These are phyloP conservation scores for Cheilosia scutellata DNA, from an alignment of 2,888 invertebrate species.

Conservation along the genomic window DNA sequence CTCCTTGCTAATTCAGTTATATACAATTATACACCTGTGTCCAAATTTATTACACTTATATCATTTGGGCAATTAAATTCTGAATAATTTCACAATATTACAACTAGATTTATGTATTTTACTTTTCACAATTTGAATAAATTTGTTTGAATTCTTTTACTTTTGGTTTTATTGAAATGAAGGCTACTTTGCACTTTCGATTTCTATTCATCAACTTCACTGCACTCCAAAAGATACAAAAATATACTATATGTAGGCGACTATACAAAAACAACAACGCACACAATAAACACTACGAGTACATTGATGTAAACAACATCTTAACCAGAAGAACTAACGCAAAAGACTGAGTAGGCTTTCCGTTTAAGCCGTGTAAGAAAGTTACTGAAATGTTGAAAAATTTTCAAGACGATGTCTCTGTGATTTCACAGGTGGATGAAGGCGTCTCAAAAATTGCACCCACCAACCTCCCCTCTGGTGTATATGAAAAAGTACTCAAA, in stretches of 20 bases:
- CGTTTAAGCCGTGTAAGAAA: constrained; percentile 59
- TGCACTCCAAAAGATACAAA: constrained; percentile 20
- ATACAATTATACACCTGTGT: too few species aligned
- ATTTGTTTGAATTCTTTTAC: constrained; percentile 4
- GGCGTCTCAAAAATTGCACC: constrained; percentile 68
- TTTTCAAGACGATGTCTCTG: constrained; percentile 70
- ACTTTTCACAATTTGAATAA: background rate
- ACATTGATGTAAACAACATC: constrained; percentile 47
- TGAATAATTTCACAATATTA: background rate
- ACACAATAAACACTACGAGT: constrained; percentile 14
- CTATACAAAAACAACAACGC: constrained; percentile 34
- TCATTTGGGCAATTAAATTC: too few species aligned
- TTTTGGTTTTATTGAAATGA: constrained; percentile 35
- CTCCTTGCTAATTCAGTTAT: too few species aligned
- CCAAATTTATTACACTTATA: too few species aligned
- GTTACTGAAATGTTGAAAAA: constrained; percentile 60
- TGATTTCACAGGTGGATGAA: constrained; percentile 76
- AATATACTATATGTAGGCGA: constrained; percentile 25
- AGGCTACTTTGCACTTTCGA: constrained; percentile 66
- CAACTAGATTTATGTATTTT: background rate
- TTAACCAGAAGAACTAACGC: constrained; percentile 61
- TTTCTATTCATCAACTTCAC: constrained; percentile 55
- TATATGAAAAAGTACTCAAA: constrained; percentile 56
- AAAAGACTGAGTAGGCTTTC: constrained; percentile 64
- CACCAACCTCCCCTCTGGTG: constrained; percentile 42